Percentiles rank a stretch among this genome's conserved stretches.
phyloP scores from a whole-genome alignment of 2,797 vertebrate species.

The Ctenopoma multispine region DNA sequence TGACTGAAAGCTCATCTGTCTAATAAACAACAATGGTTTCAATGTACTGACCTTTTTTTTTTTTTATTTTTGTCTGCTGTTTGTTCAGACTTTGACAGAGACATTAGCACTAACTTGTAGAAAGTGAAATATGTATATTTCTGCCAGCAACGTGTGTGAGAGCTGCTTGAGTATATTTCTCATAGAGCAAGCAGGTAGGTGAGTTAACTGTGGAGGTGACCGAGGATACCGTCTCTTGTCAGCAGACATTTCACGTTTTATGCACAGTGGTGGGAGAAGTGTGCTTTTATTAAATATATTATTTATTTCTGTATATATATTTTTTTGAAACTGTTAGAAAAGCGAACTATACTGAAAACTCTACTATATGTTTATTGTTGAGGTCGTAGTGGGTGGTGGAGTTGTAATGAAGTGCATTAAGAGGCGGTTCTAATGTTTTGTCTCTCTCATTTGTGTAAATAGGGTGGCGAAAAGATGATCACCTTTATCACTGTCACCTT shows the following conservation, averaged over 20 bases:
- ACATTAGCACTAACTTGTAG: background rate
- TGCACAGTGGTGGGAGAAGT: conserved; percentile 1
- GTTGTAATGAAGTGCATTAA: too few relatives aligned
- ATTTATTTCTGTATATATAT: background rate
- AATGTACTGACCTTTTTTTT: background rate
- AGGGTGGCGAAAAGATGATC: too few relatives aligned
- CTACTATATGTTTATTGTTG: too few relatives aligned
- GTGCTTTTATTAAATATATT: background rate
- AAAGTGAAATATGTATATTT: background rate
- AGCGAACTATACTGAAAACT: too few relatives aligned
- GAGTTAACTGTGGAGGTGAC: background rate
- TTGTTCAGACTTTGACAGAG: background rate
- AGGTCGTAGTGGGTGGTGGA: too few relatives aligned
- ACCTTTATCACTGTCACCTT: too few relatives aligned
- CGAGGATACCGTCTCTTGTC: background rate
- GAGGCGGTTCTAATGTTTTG: too few relatives aligned
- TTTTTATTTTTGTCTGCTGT: background rate
- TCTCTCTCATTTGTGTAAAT: too few relatives aligned
- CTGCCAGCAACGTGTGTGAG: background rate
- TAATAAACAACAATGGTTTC: background rate
- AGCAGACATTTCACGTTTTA: conserved; percentile 1
- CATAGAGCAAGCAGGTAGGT: background rate
- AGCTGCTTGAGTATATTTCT: background rate
- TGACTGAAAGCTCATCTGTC: background rate
- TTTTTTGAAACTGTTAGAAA: too few relatives aligned